phyloP scores from a whole-genome alignment of 2,888 invertebrate genomes.

The Lamellibrachia columna region DNA sequence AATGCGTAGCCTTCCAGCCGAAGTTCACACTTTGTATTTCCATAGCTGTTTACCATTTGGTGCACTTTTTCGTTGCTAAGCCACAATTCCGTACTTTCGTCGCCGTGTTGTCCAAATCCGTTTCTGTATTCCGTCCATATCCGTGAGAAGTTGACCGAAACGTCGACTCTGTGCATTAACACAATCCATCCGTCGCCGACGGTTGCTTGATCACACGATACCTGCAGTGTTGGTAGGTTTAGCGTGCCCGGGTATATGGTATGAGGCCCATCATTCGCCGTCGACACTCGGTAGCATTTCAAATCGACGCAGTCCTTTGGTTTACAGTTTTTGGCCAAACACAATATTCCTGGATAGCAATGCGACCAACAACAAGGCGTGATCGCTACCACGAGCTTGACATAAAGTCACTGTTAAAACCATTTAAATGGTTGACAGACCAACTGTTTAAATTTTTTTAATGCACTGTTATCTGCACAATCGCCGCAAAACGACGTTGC shows the following conservation, averaged over 20 bases:
- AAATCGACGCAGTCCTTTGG: conserved; percentile 6
- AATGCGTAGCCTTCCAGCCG: neutral
- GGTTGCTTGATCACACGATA: neutral
- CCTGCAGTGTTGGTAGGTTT: neutral
- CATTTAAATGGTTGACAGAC: no score
- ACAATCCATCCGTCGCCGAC: neutral
- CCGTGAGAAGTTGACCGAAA: neutral
- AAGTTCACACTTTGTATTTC: neutral
- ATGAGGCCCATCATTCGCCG: neutral
- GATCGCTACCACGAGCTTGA: no score
- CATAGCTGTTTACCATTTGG: neutral
- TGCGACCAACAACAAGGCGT: neutral
- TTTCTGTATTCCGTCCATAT: neutral
- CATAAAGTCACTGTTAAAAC: no score
- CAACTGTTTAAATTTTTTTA: no score
- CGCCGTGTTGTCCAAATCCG: neutral
- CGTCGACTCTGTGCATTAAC: neutral
- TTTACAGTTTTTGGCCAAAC: neutral
- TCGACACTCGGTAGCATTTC: neutral
- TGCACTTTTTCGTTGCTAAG: neutral
- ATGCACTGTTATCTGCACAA: no score
- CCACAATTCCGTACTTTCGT: neutral
- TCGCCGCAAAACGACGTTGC: no score
- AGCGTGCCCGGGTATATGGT: neutral
- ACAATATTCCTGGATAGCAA: neutral